These are phyloP conservation scores for Protaetia brevitarsis DNA, from an alignment of 1,140 invertebrate genomes.

Conservation along the genomic window DNA sequence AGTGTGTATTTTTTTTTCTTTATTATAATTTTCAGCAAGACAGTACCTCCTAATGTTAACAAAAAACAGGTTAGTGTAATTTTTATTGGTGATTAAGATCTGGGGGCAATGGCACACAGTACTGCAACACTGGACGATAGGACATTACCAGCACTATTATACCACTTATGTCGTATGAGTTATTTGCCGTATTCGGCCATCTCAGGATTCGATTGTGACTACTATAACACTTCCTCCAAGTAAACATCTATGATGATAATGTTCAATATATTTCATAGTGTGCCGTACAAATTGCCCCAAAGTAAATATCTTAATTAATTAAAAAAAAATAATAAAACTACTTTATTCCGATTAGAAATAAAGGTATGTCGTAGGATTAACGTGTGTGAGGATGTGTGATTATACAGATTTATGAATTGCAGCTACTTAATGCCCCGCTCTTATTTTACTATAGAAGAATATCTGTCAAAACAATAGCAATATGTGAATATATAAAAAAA, in stretches of 20 bases:
- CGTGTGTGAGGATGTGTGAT: constrained; percentile 24
- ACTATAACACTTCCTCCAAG: not conserved
- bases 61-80: constrained; percentile 17
- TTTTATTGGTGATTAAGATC: not conserved
- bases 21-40: not conserved
- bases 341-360: not conserved
- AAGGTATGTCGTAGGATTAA: constrained; percentile 25
- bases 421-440: constrained; percentile 28
- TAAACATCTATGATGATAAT: not conserved
- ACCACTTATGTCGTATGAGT: not conserved
- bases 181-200: not conserved
- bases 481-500: not conserved
- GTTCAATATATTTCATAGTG: not conserved
- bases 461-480: not conserved
- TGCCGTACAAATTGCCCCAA: constrained; percentile 15
- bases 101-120: constrained; percentile 21
- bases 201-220: not conserved
- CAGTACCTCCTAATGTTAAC: not conserved
- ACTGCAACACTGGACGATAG: not conserved
- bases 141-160: not conserved
- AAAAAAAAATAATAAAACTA: not conserved
- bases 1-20: constrained; percentile 2
- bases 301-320: not conserved
- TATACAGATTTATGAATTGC: constrained; percentile 23
- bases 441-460: constrained; percentile 27